A percentile compares a stretch with the other conserved stretches of the same genome.
Conservation (phyloP, 2,113 vertebrate genomes). For the Pteronura brasiliensis region DNA sequence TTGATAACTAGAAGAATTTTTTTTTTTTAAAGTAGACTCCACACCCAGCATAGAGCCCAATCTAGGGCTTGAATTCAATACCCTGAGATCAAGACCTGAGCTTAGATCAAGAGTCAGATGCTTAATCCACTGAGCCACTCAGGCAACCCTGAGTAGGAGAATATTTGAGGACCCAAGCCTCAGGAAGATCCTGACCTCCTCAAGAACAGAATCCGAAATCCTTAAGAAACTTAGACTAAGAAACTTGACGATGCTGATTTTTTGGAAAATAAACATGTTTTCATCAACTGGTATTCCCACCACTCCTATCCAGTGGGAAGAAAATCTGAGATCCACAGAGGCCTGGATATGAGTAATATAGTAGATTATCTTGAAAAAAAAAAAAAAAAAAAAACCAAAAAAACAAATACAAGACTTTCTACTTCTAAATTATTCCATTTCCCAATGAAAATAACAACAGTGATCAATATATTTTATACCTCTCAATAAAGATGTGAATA, state of each 20-base stretch:
- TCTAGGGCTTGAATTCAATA: background rate
- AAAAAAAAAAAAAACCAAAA: no score
- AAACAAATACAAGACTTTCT: slow-evolving; percentile 29
- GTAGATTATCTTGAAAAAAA: slow-evolving; percentile 42
- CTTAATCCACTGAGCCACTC: background rate
- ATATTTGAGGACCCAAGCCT: slow-evolving; percentile 89
- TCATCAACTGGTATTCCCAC: background rate
- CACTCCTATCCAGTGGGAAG: background rate
- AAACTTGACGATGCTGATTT: slow-evolving; percentile 55
- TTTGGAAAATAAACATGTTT: slow-evolving; percentile 1
- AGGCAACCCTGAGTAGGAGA: background rate
- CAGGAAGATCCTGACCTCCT: slow-evolving; percentile 90
- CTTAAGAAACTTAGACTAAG: slow-evolving; percentile 53
- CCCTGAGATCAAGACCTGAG: background rate
- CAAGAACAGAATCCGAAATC: slow-evolving; percentile 82
- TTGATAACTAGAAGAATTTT: slow-evolving; percentile 90
- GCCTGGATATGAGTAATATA: background rate
- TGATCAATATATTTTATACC: slow-evolving; percentile 20
- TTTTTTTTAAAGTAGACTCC: background rate
- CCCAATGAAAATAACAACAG: background rate
- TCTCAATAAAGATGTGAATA: slow-evolving; percentile 57
- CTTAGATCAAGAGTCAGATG: background rate
- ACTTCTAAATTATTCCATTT: slow-evolving; percentile 35
- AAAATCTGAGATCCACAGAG: background rate
- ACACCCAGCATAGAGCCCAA: background rate